Base-by-base conservation (phyloP, 2,797 vertebrate species). In the Lutjanus argentimaculatus region DNA sequence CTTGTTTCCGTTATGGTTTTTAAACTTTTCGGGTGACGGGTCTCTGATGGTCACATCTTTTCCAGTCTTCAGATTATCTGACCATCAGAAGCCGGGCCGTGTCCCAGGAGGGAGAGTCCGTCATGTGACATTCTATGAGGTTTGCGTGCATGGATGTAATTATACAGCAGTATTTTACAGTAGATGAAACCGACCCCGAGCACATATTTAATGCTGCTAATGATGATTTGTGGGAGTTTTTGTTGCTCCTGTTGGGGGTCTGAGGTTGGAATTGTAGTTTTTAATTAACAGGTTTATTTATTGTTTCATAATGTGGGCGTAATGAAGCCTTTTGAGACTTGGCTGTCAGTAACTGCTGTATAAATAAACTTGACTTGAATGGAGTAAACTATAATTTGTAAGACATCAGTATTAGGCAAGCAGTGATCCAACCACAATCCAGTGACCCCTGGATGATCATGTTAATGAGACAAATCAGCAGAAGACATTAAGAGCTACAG, bases 141-240 rank as follows among this genome's bases (percentile, higher is more conserved):
- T 36, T 63, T 94, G 89, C 68, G 61, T 94, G 92, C 86, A 22
- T 68, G 65, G 45, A 66, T 19, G 17, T 83, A 77, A 92, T 94
- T 91, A 93, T 25, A 67, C 56, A 69, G 69, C 53, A n/a, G 72
- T 67, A 85, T 84, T 83, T 76, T 48, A 62, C 59, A 19, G 30
- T 36, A 36, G 3, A 36, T 36, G 30, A 36, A 64, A 66, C 63
- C 66, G 67, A 21, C 62, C 56, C 48, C 15, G 61, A 80, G 72
- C 73, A 87, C 85, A 88, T 48, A 66, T 64, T 77, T 42, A 36
- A 62, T 70, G 51, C 53, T 45, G 21, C 13, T 75, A 77, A 75
- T 45, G 30, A 67, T 70, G 57, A 16, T 58, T 57, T 59, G 66
- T 57, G 46, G 57, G 51, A 46, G 30, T 72, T 86, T 52, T 13